These are phyloP conservation scores for Euschistus heros DNA, from an alignment of 1,140 invertebrate genomes.

Conservation along the genomic window DNA sequence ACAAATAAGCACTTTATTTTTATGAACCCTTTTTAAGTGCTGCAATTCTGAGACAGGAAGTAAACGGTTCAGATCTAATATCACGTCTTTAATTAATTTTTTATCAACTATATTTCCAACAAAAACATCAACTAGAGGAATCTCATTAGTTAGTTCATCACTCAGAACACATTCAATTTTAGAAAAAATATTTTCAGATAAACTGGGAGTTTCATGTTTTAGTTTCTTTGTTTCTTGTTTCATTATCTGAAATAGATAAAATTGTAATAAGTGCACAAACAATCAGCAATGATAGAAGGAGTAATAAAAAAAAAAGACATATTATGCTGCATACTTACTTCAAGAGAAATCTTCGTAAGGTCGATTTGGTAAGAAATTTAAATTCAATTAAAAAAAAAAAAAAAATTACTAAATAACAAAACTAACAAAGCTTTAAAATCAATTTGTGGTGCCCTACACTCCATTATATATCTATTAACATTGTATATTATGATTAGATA, in stretches of 20 bases:
- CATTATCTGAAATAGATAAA: not conserved
- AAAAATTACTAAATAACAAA: too few species aligned
- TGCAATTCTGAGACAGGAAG: constrained; percentile 47
- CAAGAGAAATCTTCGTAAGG: too few species aligned
- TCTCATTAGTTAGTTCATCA: constrained; percentile 6
- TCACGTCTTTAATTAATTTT: constrained; percentile 50
- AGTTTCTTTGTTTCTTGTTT: constrained; percentile 9
- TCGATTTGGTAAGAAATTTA: too few species aligned
- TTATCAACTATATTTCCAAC: constrained; percentile 27
- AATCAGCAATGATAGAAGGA: too few species aligned
- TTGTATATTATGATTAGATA: too few species aligned
- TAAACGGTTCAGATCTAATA: constrained; percentile 44
- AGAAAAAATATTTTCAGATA: not conserved
- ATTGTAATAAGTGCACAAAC: too few species aligned
- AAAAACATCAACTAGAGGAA: constrained; percentile 19
- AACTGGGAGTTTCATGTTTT: not conserved
- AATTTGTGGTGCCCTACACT: too few species aligned
- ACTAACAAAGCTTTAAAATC: too few species aligned
- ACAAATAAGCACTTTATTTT: constrained; percentile 22
- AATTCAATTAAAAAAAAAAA: too few species aligned
- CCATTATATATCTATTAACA: too few species aligned
- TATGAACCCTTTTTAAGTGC: constrained; percentile 60
- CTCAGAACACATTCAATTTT: not conserved
- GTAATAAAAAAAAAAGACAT: too few species aligned
- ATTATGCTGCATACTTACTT: too few species aligned